Base-by-base conservation (phyloP, 2,113 vertebrate species). In the Cynopterus brachyotis region DNA sequence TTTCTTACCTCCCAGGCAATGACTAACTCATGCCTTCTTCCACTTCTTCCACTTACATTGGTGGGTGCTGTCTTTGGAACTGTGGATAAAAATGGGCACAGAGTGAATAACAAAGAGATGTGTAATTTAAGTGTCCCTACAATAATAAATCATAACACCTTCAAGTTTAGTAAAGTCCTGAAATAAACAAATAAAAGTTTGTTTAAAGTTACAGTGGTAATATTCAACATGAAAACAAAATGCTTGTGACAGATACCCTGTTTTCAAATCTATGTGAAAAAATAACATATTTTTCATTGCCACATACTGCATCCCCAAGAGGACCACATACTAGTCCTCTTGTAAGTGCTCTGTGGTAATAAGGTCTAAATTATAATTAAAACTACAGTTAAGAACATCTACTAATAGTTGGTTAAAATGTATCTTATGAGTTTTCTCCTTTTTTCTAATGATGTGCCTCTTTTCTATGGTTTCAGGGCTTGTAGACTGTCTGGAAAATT, bases 1-100 rank as follows among this genome's bases (percentile, higher is more conserved):
- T 95, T 83, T 66, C 98, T 98, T 99, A 99, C 99, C 99, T 99
- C 99, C 99, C 99, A 99, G 24, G 99, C 99, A 96, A 99, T 99
- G 98, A 99, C 99, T 98, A 99, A 98, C 97, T 99, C 99, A 64
- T 99, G 99, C 89, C 99, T 97, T 64, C 99, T 99, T 96, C 99
- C 99, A 40, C 99, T 99, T 96, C 99, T 99, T 82, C 99, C 99
- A 30, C 99, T 99, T 5, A 99, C 99, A 0, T 99, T 99, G 45
- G 99, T 99, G 73, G 99, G 99, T 50, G 99, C 99, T 97, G 99
- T 99, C 73, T 99, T 99, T 66, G 99, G 99, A 97, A 99, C 99
- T 99, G 98, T 93, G 95, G 66, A 37, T 9, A 94, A 98, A 98
- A 98, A 97, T 32, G 15, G 1, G 37, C 20, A 11, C 60, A 90